phyloP scores from a whole-genome alignment of 1,140 invertebrate species.

The Berghia stephanieae region DNA sequence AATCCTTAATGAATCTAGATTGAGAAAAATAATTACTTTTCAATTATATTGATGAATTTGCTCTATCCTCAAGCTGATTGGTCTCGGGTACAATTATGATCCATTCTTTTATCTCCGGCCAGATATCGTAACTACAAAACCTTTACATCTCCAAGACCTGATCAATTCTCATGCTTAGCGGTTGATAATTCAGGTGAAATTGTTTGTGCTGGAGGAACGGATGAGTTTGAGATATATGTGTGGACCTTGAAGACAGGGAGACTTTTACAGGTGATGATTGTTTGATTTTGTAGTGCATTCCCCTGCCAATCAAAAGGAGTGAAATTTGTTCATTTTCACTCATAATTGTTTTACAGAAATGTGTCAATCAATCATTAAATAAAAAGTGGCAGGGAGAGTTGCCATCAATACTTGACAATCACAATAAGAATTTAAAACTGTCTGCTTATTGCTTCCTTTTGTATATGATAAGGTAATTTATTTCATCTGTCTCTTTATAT shows the following conservation, averaged over 20 bases:
- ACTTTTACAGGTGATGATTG: slow-evolving; percentile 79
- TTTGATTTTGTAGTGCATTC: slow-evolving; percentile 4
- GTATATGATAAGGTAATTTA: no score
- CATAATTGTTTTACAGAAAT: no score
- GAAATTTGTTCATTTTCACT: no score
- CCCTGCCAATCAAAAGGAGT: no score
- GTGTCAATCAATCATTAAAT: no score
- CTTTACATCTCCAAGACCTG: slow-evolving; percentile 86
- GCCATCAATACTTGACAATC: no score
- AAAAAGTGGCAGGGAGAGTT: no score
- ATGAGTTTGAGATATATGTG: slow-evolving; percentile 93
- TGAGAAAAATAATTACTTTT: no score
- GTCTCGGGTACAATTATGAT: not conserved
- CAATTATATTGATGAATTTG: not conserved
- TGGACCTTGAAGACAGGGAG: slow-evolving; percentile 94
- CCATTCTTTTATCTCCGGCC: slow-evolving; percentile 31
- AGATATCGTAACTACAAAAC: slow-evolving; percentile 97
- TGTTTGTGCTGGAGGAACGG: slow-evolving; percentile 90
- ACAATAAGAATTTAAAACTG: no score
- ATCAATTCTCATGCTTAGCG: slow-evolving; percentile 92
- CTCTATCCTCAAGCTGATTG: not conserved
- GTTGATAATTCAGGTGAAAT: slow-evolving; percentile 90
- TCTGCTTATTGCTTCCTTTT: no score
- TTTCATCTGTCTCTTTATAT: no score
- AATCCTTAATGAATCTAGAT: no score